phyloP scores from a whole-genome alignment of 1,140 invertebrate genomes.

The Latrodectus geometricus region DNA sequence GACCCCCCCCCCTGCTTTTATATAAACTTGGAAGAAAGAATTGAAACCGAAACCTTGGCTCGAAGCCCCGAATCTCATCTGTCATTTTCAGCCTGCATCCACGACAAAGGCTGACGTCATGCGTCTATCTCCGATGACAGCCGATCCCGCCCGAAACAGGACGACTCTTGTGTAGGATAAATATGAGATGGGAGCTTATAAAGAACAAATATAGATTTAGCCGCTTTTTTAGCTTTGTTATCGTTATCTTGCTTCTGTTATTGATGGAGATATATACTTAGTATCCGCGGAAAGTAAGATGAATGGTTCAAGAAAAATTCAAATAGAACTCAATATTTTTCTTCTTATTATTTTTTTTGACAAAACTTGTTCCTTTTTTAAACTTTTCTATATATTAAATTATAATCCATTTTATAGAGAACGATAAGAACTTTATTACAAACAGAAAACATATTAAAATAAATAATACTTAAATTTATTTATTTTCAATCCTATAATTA shows the following conservation, averaged over 20 bases:
- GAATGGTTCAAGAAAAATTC: too few species aligned
- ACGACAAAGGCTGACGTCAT: constrained; percentile 45
- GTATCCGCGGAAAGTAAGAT: background rate
- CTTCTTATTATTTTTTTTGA: too few species aligned
- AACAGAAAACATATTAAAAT: too few species aligned
- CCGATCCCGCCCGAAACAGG: constrained; percentile 15
- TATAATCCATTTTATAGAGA: too few species aligned
- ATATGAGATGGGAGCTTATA: constrained; percentile 10
- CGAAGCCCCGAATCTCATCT: constrained; percentile 30
- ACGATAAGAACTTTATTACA: too few species aligned
- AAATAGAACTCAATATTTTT: too few species aligned
- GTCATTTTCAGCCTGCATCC: constrained; percentile 42
- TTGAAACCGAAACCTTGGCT: constrained; percentile 39
- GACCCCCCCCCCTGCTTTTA: background rate
- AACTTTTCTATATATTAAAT: too few species aligned
- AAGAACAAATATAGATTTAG: constrained; percentile 19
- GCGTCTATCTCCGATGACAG: constrained; percentile 47
- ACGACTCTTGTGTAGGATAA: constrained; percentile 18
- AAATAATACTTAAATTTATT: too few species aligned
- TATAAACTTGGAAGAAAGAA: constrained; percentile 30
- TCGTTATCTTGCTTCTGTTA: background rate
- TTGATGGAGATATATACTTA: background rate
- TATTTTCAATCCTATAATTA: too few species aligned
- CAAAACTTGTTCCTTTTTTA: too few species aligned
- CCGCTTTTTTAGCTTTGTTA: background rate